Evolutionary conservation across 2,888 invertebrate genomes (phyloP).

Genomic region (Arrhopalites spinosus): DNA sequence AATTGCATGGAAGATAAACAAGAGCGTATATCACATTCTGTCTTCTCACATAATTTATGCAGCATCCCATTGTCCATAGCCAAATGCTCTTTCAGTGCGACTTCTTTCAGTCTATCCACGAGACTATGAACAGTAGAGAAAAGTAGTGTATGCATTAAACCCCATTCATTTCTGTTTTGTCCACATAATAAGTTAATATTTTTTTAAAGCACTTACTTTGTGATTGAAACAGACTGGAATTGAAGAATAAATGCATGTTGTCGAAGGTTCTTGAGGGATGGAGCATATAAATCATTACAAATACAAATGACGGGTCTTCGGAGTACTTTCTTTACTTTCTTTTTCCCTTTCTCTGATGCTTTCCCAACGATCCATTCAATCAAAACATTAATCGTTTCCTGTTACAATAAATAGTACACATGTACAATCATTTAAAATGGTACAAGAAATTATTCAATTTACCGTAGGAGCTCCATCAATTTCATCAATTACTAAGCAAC

Average conservation of each 20-base stretch:
- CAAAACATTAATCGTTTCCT: slow-evolving; percentile 82
- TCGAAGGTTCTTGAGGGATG: slow-evolving; percentile 80
- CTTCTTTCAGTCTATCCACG: slow-evolving; percentile 69
- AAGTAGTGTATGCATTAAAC: too few species aligned
- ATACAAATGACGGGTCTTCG: slow-evolving; percentile 93
- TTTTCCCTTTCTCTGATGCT: slow-evolving; percentile 58
- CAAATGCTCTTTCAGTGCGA: slow-evolving; percentile 71
- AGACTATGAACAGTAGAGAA: slow-evolving; percentile 58
- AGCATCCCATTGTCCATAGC: slow-evolving; percentile 72
- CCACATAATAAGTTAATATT: too few species aligned
- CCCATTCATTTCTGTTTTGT: too few species aligned
- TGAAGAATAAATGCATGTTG: slow-evolving; percentile 76
- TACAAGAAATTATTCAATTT: slow-evolving; percentile 45
- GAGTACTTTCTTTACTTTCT: slow-evolving; percentile 67
- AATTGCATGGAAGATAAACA: slow-evolving; percentile 89
- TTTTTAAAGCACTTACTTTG: too few species aligned
- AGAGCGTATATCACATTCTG: slow-evolving; percentile 86
- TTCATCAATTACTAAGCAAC: slow-evolving; percentile 92
- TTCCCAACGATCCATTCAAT: slow-evolving; percentile 77
- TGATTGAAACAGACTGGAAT: slow-evolving; percentile 63
- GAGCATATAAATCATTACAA: slow-evolving; percentile 91
- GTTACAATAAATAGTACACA: slow-evolving; percentile 39
- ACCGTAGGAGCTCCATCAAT: slow-evolving; percentile 92
- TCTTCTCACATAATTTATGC: slow-evolving; percentile 78
- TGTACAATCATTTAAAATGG: not conserved